These are phyloP conservation scores for Gastrophysa polygoni DNA, from an alignment of 2,888 invertebrate genomes.

Conservation along the genomic window DNA sequence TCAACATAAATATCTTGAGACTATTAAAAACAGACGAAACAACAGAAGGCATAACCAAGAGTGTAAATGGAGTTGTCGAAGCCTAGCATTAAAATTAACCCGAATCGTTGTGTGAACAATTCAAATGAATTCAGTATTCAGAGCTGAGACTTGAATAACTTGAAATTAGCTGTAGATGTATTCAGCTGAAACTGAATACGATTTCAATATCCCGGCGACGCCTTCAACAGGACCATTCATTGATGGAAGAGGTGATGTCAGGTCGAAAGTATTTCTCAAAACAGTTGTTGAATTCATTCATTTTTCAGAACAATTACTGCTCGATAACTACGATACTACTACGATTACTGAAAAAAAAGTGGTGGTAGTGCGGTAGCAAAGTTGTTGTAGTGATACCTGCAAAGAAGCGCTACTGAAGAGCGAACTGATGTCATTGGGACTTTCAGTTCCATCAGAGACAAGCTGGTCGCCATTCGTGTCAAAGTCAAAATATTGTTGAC, in stretches of 20 bases:
- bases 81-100: conserved; percentile 8
- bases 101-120: conserved; percentile 8
- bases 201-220: conserved; percentile 1
- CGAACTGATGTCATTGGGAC: too few relatives aligned
- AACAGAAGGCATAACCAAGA: background rate
- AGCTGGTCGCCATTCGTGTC: too few relatives aligned
- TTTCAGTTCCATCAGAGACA: too few relatives aligned
- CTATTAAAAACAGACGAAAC: conserved; percentile 2
- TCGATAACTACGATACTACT: too few relatives aligned
- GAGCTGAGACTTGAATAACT: conserved; percentile 9
- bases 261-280: too few relatives aligned
- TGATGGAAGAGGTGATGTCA: background rate
- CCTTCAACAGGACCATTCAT: background rate
- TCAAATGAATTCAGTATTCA: conserved; percentile 11
- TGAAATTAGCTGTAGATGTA: conserved; percentile 3
- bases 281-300: too few relatives aligned
- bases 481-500: too few relatives aligned
- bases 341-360: too few relatives aligned
- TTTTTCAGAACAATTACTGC: too few relatives aligned
- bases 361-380: too few relatives aligned
- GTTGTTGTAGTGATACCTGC: too few relatives aligned
- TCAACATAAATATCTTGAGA: background rate
- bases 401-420: too few relatives aligned
- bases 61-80: conserved; percentile 6
- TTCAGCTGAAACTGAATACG: background rate